Conservation (phyloP, 2,797 vertebrate species). For the Malurus splendens region DNA sequence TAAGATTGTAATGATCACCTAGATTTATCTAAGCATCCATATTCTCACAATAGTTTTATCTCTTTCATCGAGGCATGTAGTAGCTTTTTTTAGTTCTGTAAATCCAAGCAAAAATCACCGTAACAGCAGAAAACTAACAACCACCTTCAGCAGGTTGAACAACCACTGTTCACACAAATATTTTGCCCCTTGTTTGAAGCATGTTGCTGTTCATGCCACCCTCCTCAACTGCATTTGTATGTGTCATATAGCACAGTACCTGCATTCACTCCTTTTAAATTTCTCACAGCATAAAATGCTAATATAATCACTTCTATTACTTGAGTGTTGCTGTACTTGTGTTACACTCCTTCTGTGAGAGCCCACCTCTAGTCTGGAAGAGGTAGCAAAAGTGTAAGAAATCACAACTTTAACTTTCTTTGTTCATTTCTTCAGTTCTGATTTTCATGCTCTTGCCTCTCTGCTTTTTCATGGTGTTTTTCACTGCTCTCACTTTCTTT, state of each 20-base stretch:
- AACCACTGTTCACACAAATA: not conserved
- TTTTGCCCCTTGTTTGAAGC: not conserved
- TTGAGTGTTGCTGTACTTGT: not conserved
- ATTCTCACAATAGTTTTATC: not conserved
- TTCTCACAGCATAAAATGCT: not conserved
- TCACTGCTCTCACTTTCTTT: not conserved
- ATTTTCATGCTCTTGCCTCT: not conserved
- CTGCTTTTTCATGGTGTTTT: not conserved
- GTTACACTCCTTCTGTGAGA: not conserved
- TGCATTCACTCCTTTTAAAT: not conserved
- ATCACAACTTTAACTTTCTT: not conserved
- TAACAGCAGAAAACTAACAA: no score
- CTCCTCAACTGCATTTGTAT: not conserved
- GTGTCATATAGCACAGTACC: rapidly evolving
- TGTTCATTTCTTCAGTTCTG: not conserved
- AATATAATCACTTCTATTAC: not conserved
- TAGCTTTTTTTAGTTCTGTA: not conserved
- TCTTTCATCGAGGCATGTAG: not conserved
- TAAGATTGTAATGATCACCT: not conserved
- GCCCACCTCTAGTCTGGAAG: rapidly evolving
- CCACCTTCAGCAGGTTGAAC: no score
- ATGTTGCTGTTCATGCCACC: not conserved
- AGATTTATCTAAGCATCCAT: not conserved
- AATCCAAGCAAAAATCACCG: not conserved
- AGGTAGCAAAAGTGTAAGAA: not conserved